These are phyloP conservation scores for Cydia amplana DNA, from an alignment of 1,140 invertebrate genomes.

Conservation along the genomic window DNA sequence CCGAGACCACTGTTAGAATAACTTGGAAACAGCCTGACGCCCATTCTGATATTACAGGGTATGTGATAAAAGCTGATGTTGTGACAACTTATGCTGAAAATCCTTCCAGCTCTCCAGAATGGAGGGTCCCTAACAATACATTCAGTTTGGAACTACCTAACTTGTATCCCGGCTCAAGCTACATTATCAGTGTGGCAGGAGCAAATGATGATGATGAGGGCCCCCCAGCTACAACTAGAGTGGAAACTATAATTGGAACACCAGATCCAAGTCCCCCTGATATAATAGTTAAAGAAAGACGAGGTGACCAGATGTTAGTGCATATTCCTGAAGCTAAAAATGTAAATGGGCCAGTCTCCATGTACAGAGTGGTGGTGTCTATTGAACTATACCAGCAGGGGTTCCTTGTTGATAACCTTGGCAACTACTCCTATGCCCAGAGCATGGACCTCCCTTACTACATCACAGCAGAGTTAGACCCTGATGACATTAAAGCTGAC, in stretches of 20 bases:
- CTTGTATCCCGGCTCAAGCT: slow-evolving; percentile 86
- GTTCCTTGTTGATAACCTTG: slow-evolving; percentile 81
- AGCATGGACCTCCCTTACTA: slow-evolving; percentile 86
- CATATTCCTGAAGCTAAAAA: slow-evolving; percentile 82
- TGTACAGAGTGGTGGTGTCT: slow-evolving; percentile 86
- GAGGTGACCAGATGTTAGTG: slow-evolving; percentile 81
- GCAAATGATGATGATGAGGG: slow-evolving; percentile 82
- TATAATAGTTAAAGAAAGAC: slow-evolving; percentile 82
- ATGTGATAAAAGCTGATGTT: slow-evolving; percentile 73
- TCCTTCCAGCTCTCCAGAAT: slow-evolving; percentile 62
- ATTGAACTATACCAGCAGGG: slow-evolving; percentile 82
- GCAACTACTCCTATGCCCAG: slow-evolving; percentile 81
- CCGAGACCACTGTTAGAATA: slow-evolving; percentile 77
- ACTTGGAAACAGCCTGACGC: slow-evolving; percentile 75
- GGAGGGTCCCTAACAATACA: slow-evolving; percentile 76
- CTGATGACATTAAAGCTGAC: slow-evolving; percentile 79
- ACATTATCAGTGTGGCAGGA: slow-evolving; percentile 85
- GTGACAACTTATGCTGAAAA: slow-evolving; percentile 74
- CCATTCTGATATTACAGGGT: slow-evolving; percentile 68
- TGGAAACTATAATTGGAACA: slow-evolving; percentile 85
- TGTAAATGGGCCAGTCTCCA: slow-evolving; percentile 86
- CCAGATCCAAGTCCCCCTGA: slow-evolving; percentile 83
- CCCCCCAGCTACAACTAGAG: slow-evolving; percentile 73
- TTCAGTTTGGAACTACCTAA: slow-evolving; percentile 79
- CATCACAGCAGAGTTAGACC: slow-evolving; percentile 87